phyloP scores from a whole-genome alignment of 2,888 invertebrate species.

The Leucania comma region DNA sequence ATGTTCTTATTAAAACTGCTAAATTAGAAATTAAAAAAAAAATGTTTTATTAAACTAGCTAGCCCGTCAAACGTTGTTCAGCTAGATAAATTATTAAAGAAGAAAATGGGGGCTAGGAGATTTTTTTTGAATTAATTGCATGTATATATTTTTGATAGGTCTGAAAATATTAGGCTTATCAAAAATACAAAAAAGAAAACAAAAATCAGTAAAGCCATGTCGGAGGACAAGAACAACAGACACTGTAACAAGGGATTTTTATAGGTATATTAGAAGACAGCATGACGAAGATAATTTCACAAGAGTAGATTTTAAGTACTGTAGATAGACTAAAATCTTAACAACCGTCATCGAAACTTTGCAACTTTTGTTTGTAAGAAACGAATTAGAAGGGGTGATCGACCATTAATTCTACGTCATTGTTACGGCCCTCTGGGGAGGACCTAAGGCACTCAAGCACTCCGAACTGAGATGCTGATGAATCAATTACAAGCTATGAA shows the following conservation, averaged over 20 bases:
- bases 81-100: no score
- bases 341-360: slow-evolving; percentile 43
- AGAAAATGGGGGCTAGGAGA: no score
- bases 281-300: not conserved
- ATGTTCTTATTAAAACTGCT: not conserved
- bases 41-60: no score
- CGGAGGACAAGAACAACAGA: no score
- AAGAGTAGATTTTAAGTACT: not conserved
- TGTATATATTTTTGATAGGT: no score
- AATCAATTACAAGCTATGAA: slow-evolving; percentile 66
- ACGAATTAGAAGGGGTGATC: slow-evolving; percentile 69
- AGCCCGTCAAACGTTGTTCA: no score
- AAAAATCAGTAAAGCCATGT: no score
- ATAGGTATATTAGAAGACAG: no score
- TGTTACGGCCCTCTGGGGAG: slow-evolving; percentile 59
- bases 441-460: slow-evolving; percentile 56
- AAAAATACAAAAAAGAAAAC: no score
- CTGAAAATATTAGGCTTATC: no score
- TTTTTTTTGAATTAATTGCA: no score
- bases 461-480: slow-evolving; percentile 62
- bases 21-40: not conserved
- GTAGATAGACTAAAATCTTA: slow-evolving; percentile 29
- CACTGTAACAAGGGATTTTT: no score
- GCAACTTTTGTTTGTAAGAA: slow-evolving; percentile 65
- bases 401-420: slow-evolving; percentile 74